phyloP scores from a whole-genome alignment of 1,140 invertebrate species.

The Arion vulgaris region DNA sequence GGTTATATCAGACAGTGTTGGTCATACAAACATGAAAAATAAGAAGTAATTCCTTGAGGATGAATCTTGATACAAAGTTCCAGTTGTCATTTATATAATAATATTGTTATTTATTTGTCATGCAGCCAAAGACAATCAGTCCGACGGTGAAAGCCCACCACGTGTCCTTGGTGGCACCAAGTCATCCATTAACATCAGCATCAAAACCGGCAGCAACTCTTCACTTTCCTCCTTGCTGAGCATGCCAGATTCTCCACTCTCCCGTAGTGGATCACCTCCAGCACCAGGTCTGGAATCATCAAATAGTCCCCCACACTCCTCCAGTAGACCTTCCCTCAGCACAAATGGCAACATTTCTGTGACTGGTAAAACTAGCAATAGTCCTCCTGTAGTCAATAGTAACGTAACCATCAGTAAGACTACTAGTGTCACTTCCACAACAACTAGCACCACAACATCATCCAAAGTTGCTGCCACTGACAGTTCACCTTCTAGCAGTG shows the following conservation, averaged over 20 bases:
- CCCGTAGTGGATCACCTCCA: constrained; percentile 50
- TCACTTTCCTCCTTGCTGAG: constrained; percentile 52
- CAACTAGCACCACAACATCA: neutral
- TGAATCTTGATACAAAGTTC: too few species aligned
- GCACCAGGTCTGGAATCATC: constrained; percentile 54
- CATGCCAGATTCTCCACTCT: constrained; percentile 51
- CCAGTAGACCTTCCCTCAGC: constrained; percentile 53
- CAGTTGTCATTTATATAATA: too few species aligned
- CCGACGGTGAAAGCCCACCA: constrained; percentile 60
- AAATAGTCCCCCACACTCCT: constrained; percentile 38
- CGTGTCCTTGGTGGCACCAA: constrained; percentile 57
- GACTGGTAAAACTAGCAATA: constrained; percentile 4
- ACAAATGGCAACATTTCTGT: constrained; percentile 42
- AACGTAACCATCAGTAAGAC: neutral
- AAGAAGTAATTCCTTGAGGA: too few species aligned
- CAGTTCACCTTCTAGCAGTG: constrained; percentile 37
- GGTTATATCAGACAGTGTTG: too few species aligned
- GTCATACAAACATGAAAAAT: too few species aligned
- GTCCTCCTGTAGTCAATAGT: neutral
- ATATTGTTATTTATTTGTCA: constrained; percentile 15
- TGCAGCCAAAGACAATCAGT: constrained; percentile 65
- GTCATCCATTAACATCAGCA: constrained; percentile 66
- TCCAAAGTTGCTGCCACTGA: neutral
- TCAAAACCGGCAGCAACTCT: constrained; percentile 61
- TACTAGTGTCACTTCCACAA: neutral